Conservation (phyloP, 2,888 invertebrate species). For the Trissolcus japonicus region DNA sequence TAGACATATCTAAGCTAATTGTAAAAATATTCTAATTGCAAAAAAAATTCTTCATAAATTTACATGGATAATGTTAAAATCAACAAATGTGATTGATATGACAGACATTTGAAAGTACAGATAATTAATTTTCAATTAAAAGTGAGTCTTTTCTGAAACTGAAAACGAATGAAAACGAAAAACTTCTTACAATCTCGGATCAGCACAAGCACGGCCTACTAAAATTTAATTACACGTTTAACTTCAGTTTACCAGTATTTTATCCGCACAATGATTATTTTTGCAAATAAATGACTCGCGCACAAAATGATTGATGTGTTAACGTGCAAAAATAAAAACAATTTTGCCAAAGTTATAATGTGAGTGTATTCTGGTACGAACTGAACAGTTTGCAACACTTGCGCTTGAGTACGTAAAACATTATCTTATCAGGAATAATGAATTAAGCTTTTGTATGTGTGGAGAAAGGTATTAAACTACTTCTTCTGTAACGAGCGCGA, state of each 20-base stretch:
- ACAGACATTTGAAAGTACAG: too few species aligned
- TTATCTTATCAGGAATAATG: slow-evolving; percentile 52
- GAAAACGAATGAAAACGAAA: too few species aligned
- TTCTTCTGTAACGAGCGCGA: slow-evolving; percentile 42
- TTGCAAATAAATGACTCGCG: slow-evolving; percentile 20
- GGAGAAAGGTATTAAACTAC: slow-evolving; percentile 51
- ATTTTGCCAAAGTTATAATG: slow-evolving; percentile 33
- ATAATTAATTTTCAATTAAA: too few species aligned
- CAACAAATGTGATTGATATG: too few species aligned
- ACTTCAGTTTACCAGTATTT: slow-evolving; percentile 18
- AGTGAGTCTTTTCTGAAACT: too few species aligned
- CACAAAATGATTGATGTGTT: slow-evolving; percentile 3
- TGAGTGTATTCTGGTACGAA: slow-evolving; percentile 6
- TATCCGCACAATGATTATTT: slow-evolving; percentile 11
- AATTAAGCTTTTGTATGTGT: slow-evolving; percentile 44
- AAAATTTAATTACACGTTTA: slow-evolving; percentile 1
- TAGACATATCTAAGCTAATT: too few species aligned
- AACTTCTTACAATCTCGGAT: too few species aligned
- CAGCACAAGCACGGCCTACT: too few species aligned
- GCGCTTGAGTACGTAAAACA: slow-evolving; percentile 26
- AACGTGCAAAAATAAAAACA: slow-evolving; percentile 28
- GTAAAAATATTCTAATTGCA: too few species aligned
- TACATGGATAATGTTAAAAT: too few species aligned
- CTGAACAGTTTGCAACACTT: slow-evolving; percentile 27
- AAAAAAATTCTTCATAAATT: too few species aligned